phyloP scores from a whole-genome alignment of 30 jellyfish, hydroid and myxozoan genomes.

The Hydractinia symbiolongicarpus region DNA sequence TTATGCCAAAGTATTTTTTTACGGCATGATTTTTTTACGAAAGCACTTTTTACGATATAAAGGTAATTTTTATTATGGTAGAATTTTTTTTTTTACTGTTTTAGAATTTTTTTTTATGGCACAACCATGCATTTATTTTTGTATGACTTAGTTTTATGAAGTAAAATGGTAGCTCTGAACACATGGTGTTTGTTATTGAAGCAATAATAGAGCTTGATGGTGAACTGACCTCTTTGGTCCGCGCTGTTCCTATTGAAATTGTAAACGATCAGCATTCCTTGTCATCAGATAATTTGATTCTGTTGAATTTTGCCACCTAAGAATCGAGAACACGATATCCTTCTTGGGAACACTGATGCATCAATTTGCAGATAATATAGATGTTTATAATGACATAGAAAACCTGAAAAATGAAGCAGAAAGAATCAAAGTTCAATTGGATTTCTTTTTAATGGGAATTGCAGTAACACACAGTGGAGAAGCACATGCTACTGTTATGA shows the following conservation, averaged over 20 bases:
- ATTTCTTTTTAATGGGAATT: slow-evolving; percentile 1
- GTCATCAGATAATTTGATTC: background rate
- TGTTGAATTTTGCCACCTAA: background rate
- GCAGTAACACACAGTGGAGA: background rate
- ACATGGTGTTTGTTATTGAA: too few relatives aligned
- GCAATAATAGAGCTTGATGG: too few relatives aligned
- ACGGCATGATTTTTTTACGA: too few relatives aligned
- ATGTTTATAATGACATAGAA: background rate
- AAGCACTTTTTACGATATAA: too few relatives aligned
- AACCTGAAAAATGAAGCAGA: slow-evolving; percentile 4
- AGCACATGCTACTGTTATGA: background rate
- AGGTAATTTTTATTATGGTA: too few relatives aligned
- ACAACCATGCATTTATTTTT: too few relatives aligned
- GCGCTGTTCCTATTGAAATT: background rate
- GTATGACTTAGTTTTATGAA: too few relatives aligned
- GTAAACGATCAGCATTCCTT: background rate
- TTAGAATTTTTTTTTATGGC: too few relatives aligned
- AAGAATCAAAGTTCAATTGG: slow-evolving; percentile 1
- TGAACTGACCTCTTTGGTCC: too few relatives aligned
- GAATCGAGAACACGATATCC: background rate
- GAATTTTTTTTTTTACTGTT: too few relatives aligned
- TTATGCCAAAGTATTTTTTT: too few relatives aligned
- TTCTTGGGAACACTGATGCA: background rate
- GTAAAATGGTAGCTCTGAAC: too few relatives aligned
- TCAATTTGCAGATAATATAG: background rate